Evolutionary conservation across 2,113 vertebrate species (phyloP).

Genomic region (Podocnemis expansa): DNA sequence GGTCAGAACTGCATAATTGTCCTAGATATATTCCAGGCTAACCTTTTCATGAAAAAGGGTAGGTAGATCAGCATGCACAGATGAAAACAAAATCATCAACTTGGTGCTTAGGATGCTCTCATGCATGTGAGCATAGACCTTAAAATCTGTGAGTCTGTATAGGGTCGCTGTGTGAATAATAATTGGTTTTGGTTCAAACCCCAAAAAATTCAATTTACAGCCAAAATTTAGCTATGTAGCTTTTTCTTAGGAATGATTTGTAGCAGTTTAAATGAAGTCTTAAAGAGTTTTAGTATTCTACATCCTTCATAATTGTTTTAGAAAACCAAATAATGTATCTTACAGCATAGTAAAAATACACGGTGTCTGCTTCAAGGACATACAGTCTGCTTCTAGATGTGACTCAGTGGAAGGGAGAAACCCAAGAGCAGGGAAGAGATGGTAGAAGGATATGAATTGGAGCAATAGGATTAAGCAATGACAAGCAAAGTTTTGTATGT

Average conservation of each 20-base stretch:
- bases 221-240: neutral
- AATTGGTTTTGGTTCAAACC: neutral
- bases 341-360: neutral
- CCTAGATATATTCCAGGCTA: neutral
- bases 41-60: neutral
- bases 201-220: neutral
- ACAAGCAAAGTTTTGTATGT: neutral
- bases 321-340: neutral
- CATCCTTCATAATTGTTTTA: neutral
- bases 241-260: neutral
- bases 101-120: neutral
- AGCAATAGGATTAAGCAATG: neutral
- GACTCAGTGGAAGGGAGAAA: neutral
- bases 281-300: neutral
- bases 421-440: neutral
- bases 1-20: neutral
- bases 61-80: neutral
- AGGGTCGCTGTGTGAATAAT: neutral
- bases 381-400: neutral
- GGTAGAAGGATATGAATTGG: neutral
- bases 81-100: neutral
- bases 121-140: neutral
- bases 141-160: neutral
- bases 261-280: neutral
- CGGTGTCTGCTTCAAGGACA: neutral